Conservation (phyloP, 2,888 invertebrate species). For the Branchellion lobata region DNA sequence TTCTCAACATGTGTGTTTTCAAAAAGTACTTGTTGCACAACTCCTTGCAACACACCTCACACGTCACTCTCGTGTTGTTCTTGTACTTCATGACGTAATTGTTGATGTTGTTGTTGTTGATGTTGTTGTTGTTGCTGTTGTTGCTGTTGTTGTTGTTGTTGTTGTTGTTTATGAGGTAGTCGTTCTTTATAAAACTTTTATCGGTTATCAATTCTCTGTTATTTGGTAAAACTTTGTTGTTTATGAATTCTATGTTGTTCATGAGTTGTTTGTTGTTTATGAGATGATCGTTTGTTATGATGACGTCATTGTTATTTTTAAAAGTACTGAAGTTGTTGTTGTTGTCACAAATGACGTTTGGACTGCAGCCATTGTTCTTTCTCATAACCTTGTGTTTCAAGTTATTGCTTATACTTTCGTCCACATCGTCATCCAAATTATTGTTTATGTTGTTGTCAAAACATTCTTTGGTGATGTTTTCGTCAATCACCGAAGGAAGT, state of each 20-base stretch:
- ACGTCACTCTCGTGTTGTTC: constrained; percentile 54
- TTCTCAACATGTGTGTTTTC: constrained; percentile 61
- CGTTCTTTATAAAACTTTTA: not conserved
- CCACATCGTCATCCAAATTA: not conserved
- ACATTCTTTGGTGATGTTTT: too few species aligned
- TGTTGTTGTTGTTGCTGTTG: not conserved
- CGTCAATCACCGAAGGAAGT: not conserved
- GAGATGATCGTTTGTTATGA: too few species aligned
- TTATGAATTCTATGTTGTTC: not conserved
- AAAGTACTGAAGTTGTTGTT: not conserved
- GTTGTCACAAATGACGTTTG: not conserved
- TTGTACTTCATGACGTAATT: not conserved
- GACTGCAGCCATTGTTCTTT: too few species aligned
- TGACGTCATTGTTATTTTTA: too few species aligned
- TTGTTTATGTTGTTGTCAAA: not conserved
- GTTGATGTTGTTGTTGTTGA: not conserved
- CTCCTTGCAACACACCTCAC: constrained; percentile 62
- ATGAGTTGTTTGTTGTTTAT: not conserved
- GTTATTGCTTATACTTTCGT: not conserved
- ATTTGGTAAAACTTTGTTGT: too few species aligned
- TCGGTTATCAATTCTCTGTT: not conserved
- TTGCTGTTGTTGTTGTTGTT: not conserved
- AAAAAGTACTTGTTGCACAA: constrained; percentile 63
- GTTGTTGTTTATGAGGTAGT: not conserved
- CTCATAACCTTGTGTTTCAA: not conserved